These are phyloP conservation scores for Taxidea taxus DNA, from an alignment of 2,113 vertebrate species.

Conservation along the genomic window DNA sequence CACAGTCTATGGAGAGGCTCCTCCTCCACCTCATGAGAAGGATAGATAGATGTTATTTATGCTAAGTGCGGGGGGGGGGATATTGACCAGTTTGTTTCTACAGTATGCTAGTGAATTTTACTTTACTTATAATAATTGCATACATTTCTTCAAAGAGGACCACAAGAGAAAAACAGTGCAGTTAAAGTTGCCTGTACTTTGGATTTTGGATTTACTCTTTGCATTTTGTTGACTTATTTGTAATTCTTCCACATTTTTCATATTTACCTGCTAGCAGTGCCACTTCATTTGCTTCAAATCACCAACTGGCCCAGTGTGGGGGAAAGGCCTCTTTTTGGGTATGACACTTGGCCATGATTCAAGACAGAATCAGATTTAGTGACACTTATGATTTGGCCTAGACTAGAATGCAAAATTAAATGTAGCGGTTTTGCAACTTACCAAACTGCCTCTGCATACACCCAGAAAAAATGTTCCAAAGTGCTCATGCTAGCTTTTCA, in stretches of 20 bases:
- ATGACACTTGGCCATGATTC: conserved; percentile 20
- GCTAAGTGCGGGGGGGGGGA: not conserved
- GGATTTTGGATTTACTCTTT: not conserved
- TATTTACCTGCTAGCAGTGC: not conserved
- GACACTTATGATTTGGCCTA: conserved; percentile 33
- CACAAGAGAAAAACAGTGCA: not conserved
- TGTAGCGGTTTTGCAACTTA: conserved; percentile 31
- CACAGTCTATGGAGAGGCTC: not conserved
- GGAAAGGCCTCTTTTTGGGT: conserved; percentile 25
- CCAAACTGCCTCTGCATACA: conserved; percentile 40
- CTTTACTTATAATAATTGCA: not conserved
- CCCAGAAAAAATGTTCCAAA: not conserved
- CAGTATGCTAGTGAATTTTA: not conserved
- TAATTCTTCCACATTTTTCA: not conserved
- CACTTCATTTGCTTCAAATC: conserved; percentile 1
- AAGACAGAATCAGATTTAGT: conserved; percentile 52
- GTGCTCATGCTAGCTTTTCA: conserved; percentile 30
- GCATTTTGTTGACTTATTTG: not conserved
- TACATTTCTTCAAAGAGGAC: conserved; percentile 1
- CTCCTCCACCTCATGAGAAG: not conserved
- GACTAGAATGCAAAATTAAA: conserved; percentile 57
- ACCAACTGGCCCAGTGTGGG: not conserved
- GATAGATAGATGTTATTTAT: not conserved
- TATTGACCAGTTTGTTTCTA: not conserved
- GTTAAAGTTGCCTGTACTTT: not conserved